Conservation (phyloP, 2,888 invertebrate species). For the Synanthedon vespiformis region DNA sequence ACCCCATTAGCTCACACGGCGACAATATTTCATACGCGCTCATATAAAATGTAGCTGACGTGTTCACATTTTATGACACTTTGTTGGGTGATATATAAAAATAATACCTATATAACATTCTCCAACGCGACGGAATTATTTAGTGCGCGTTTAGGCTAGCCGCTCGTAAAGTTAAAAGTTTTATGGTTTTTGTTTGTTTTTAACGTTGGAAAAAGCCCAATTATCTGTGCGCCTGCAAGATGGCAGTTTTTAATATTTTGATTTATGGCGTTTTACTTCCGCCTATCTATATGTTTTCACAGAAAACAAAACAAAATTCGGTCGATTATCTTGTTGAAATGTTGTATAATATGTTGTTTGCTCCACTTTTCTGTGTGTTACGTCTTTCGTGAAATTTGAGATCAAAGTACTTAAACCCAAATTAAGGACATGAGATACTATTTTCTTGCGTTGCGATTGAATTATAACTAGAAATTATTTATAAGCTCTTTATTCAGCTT, state of each 20-base stretch:
- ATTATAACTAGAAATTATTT: too few species aligned
- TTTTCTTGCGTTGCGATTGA: too few species aligned
- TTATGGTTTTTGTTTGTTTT: slow-evolving; percentile 1
- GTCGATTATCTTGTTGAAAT: too few species aligned
- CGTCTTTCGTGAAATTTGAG: too few species aligned
- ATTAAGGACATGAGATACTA: too few species aligned
- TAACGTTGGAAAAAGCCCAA: not conserved
- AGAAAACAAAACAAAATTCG: too few species aligned
- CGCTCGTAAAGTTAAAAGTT: slow-evolving; percentile 24
- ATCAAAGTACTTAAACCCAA: too few species aligned
- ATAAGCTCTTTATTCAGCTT: too few species aligned
- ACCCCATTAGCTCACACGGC: slow-evolving; percentile 39
- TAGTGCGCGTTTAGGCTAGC: slow-evolving; percentile 15
- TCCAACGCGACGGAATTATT: slow-evolving; percentile 33
- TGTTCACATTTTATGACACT: slow-evolving; percentile 48
- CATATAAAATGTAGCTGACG: slow-evolving; percentile 54
- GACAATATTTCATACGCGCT: slow-evolving; percentile 49
- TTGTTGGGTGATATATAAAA: slow-evolving; percentile 39
- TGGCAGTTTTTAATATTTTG: not conserved
- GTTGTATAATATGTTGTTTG: too few species aligned
- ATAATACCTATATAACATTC: slow-evolving; percentile 12
- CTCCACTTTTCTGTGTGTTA: too few species aligned
- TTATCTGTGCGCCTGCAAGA: not conserved
- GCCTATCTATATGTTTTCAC: not conserved
- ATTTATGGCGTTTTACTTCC: not conserved